Evolutionary conservation across 2,797 vertebrate species (phyloP).

Genomic region (Nyctibius grandis): DNA sequence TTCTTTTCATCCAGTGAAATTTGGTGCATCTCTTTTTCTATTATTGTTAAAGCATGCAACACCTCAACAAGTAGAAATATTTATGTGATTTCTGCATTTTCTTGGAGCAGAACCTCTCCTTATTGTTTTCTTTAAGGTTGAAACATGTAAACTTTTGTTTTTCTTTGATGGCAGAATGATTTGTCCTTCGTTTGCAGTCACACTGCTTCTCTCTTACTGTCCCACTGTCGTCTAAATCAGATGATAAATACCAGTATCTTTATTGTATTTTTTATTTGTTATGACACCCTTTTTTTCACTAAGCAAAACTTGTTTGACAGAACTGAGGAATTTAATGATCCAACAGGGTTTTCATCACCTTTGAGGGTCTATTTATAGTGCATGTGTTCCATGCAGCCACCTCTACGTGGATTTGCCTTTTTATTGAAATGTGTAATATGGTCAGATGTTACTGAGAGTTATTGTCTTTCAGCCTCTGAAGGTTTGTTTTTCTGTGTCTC

Average conservation of each 20-base stretch:
- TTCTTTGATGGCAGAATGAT: neutral
- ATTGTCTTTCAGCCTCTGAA: neutral
- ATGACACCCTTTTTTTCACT: neutral
- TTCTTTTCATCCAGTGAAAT: neutral
- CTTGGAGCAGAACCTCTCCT: neutral
- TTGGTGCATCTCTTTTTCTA: neutral
- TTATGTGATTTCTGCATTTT: neutral
- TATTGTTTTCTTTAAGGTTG: neutral
- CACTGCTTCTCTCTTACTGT: neutral
- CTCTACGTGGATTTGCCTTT: neutral
- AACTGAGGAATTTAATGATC: neutral
- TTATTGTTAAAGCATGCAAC: neutral
- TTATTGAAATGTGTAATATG: neutral
- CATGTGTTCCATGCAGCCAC: neutral
- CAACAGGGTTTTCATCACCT: neutral
- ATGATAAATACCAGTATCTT: neutral
- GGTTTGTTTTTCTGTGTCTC: neutral
- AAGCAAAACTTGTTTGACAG: neutral
- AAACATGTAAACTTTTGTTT: neutral
- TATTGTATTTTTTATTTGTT: neutral
- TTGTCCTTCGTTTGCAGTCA: neutral
- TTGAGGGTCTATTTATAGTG: neutral
- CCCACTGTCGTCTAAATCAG: neutral
- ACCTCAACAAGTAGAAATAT: neutral
- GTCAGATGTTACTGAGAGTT: neutral